Evolutionary conservation across 1,140 invertebrate genomes (phyloP), one percentile per base, ranked within the genome.

Genomic region (Euwallacea fornicatus): DNA sequence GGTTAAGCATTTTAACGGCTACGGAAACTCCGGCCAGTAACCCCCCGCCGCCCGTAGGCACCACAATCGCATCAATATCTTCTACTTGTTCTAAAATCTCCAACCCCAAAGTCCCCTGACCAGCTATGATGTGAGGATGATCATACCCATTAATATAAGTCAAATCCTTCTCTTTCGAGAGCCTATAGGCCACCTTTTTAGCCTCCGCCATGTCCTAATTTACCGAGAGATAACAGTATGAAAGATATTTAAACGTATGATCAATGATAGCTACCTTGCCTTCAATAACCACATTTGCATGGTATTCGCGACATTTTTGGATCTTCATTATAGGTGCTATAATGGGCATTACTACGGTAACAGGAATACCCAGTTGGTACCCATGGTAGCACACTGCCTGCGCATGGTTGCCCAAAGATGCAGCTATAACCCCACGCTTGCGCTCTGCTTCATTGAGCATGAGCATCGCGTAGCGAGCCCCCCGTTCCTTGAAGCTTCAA

Each of bases 311-410:
- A 79, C 95, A 98, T 61, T 91, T 89, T 73, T 93, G 87, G 54
- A 98, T 91, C 83, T 98, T 98, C 94, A 97, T 97, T 53, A 98
- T 92, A 0, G 94, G 93, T 0, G 94, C 93, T 1, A 93, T 87
- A 10, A 90, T 88, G 0, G 96, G 96, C 96, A 98, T 98, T 0
- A 98, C 92, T 2, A 98, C 96, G 0, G 94, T 96, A 0, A 95
- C 91, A 0, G 93, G 90, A 55, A 98, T 91, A 7, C 87, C 85
- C 0, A 98, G 83, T 68, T 88, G 84, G 73, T 89, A 84, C 0
- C 94, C 96, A 79, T 98, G 96, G 80, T 96, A 98, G 69, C 89
- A 89, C 7, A 98, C 82, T 0, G 91, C 96, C 61, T 93, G 84
- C 0, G 96, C 95, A 82, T 98, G 96, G 81, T 98, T 98, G 0